phyloP scores from a whole-genome alignment of 2,797 vertebrate genomes.

The Fringilla coelebs region DNA sequence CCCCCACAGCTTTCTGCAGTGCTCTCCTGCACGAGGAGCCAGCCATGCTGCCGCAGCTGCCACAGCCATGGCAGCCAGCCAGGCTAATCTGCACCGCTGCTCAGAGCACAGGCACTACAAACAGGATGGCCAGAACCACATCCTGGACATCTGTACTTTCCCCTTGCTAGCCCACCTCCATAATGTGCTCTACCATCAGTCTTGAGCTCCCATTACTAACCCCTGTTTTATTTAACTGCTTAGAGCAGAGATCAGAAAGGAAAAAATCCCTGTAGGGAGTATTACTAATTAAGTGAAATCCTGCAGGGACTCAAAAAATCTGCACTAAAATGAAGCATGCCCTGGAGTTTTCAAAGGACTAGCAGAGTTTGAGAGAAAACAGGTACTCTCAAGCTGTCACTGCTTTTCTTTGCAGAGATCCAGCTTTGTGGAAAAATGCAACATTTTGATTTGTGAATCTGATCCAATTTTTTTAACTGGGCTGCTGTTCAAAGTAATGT shows the following conservation, averaged over 20 bases:
- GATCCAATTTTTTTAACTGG: neutral
- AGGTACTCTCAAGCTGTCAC: neutral
- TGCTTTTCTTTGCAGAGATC: neutral
- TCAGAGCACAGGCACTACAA: neutral
- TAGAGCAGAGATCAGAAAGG: neutral
- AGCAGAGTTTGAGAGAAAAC: slow-evolving; percentile 2
- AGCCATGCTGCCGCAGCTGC: too few species aligned
- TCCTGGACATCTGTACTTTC: neutral
- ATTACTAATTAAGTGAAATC: neutral
- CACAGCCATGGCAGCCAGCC: neutral
- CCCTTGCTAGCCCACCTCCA: neutral
- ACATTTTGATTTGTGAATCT: neutral
- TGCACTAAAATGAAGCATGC: neutral
- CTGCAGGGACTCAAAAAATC: neutral
- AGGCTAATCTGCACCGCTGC: neutral
- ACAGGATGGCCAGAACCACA: neutral
- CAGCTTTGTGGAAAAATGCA: neutral
- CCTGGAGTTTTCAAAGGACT: neutral
- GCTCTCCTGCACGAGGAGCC: rapidly evolving
- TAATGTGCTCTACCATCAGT: neutral
- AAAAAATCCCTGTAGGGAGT: neutral
- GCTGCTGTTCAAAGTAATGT: neutral
- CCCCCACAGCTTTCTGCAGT: neutral
- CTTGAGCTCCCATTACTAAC: neutral
- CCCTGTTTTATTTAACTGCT: neutral